These are phyloP conservation scores for Drepana falcataria DNA, from an alignment of 2,888 invertebrate genomes.

Conservation along the genomic window DNA sequence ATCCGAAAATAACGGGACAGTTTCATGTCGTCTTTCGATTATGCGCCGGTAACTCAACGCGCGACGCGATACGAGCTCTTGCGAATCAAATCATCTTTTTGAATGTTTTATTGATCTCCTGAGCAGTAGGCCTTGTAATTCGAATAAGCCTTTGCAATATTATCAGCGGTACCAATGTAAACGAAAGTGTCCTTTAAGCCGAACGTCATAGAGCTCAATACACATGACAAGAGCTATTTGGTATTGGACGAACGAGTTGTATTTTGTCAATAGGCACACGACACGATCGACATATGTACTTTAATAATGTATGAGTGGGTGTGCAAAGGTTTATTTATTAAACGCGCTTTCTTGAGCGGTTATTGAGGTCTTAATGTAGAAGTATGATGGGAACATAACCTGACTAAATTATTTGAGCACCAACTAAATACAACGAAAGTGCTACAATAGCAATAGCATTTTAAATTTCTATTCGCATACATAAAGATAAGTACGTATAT, in stretches of 20 bases:
- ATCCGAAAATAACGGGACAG: background rate
- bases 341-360: conserved; percentile 18
- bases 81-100: conserved; percentile 55
- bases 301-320: conserved; percentile 42
- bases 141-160: conserved; percentile 38
- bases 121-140: conserved; percentile 47
- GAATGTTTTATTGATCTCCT: conserved; percentile 57
- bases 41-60: conserved; percentile 18
- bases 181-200: conserved; percentile 16
- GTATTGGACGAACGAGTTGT: conserved; percentile 22
- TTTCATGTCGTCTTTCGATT: background rate
- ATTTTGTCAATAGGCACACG: conserved; percentile 40
- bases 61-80: conserved; percentile 25
- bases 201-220: background rate
- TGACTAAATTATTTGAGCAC: no score
- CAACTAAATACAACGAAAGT: no score
- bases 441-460: no score
- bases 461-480: no score
- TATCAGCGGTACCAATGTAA: conserved; percentile 3
- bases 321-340: conserved; percentile 27
- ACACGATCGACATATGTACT: conserved; percentile 33
- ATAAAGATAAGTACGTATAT: no score
- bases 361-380: conserved; percentile 12
- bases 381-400: background rate
- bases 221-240: conserved; percentile 4